Conservation (phyloP, 2,797 vertebrate species). For the Pitangus sulphuratus region DNA sequence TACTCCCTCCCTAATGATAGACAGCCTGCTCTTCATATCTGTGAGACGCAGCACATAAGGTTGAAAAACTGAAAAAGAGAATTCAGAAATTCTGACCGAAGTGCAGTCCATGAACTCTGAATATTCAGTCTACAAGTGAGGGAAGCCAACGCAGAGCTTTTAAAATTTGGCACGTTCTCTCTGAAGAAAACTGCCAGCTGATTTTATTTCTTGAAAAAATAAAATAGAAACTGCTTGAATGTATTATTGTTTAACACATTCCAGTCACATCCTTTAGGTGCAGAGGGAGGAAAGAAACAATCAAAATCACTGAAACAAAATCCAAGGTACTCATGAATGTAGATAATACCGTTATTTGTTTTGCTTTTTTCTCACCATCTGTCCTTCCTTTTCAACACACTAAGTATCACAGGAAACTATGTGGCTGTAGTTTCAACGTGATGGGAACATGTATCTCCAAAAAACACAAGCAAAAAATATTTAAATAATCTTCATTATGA, state of each 20-base stretch:
- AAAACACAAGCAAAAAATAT: background rate
- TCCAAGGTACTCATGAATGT: background rate
- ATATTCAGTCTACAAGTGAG: background rate
- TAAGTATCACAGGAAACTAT: background rate
- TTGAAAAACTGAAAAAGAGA: background rate
- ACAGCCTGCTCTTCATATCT: background rate
- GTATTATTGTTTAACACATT: background rate
- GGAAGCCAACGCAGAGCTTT: background rate
- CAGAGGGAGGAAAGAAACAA: background rate
- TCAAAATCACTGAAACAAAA: background rate
- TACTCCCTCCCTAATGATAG: background rate
- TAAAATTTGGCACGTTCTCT: background rate
- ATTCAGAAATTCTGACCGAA: background rate
- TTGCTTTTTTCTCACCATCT: conserved; percentile 15
- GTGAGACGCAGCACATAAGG: background rate
- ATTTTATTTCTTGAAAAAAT: background rate
- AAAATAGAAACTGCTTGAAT: background rate
- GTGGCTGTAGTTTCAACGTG: background rate
- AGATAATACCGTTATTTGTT: background rate
- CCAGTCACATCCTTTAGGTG: background rate
- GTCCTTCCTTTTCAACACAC: background rate
- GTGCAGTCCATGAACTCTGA: background rate
- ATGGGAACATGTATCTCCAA: background rate
- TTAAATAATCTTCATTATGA: background rate
- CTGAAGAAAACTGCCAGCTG: background rate